phyloP scores from a whole-genome alignment of 2,888 invertebrate genomes.

The Morpho achilles region DNA sequence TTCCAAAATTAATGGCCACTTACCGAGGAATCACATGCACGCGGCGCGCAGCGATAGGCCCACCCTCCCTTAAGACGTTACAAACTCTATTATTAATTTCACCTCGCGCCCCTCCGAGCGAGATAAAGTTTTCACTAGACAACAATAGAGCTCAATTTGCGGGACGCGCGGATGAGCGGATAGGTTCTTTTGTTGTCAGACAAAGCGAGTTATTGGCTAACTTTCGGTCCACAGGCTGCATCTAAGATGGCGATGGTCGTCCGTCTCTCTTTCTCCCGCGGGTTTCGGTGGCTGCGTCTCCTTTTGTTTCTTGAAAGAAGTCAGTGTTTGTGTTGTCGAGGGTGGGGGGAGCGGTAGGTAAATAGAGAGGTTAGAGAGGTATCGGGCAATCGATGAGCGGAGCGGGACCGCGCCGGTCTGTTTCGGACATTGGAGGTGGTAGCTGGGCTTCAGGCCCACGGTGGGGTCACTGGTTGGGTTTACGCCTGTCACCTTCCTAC shows the following conservation, averaged over 20 bases:
- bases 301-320: slow-evolving; percentile 69
- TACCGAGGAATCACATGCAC: slow-evolving; percentile 20
- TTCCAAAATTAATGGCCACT: slow-evolving; percentile 17
- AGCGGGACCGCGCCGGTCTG: slow-evolving; percentile 9
- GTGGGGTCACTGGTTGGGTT: no score
- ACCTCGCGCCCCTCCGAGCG: slow-evolving; percentile 34
- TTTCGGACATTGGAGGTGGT: no score
- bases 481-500: no score
- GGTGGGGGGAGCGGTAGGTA: slow-evolving; percentile 57
- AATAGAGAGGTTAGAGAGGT: slow-evolving; percentile 57
- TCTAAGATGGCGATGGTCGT: slow-evolving; percentile 70
- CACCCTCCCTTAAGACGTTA: slow-evolving; percentile 56
- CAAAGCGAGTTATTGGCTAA: slow-evolving; percentile 69
- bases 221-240: slow-evolving; percentile 74
- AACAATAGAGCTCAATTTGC: slow-evolving; percentile 49
- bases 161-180: slow-evolving; percentile 16
- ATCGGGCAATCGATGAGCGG: slow-evolving; percentile 49
- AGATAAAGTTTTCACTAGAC: slow-evolving; percentile 38
- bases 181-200: slow-evolving; percentile 28
- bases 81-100: slow-evolving; percentile 65
- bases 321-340: slow-evolving; percentile 61
- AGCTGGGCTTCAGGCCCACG: no score
- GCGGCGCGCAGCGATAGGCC: slow-evolving; percentile 44
- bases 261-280: slow-evolving; percentile 45
- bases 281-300: slow-evolving; percentile 40